Conservation (phyloP, 2,113 vertebrate genomes). For the Lasiurus cinereus region DNA sequence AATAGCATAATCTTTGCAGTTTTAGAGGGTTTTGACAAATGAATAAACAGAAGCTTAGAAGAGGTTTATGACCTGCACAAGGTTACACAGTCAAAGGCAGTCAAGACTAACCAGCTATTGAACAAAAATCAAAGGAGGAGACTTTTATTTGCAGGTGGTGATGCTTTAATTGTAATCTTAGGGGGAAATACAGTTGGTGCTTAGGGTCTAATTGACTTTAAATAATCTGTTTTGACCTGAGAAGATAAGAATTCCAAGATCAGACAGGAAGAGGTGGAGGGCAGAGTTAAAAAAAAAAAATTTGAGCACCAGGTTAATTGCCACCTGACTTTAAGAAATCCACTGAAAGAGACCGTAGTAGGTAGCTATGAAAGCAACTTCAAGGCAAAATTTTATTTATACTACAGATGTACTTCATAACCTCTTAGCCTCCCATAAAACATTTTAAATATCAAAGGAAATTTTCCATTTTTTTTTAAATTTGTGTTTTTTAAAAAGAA, state of each 20-base stretch:
- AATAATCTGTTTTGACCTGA: slow-evolving; percentile 23
- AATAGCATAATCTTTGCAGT: not conserved
- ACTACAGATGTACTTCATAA: not conserved
- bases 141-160: slow-evolving; percentile 8
- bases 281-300: not conserved
- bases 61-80: not conserved
- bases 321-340: slow-evolving; percentile 54
- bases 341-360: slow-evolving; percentile 62
- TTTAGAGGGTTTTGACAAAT: not conserved
- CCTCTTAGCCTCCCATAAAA: slow-evolving; percentile 42
- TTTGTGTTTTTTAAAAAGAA: slow-evolving; percentile 60
- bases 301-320: not conserved
- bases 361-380: slow-evolving; percentile 45
- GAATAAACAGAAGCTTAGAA: not conserved
- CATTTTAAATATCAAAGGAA: slow-evolving; percentile 61
- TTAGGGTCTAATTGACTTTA: slow-evolving; percentile 14
- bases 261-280: not conserved
- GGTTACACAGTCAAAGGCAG: not conserved
- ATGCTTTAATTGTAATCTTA: slow-evolving; percentile 41
- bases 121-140: not conserved
- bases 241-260: not conserved
- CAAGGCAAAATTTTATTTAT: slow-evolving; percentile 68
- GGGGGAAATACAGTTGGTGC: not conserved
- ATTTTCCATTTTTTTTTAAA: slow-evolving; percentile 22
- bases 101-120: not conserved